phyloP scores from a whole-genome alignment of 2,113 vertebrate genomes.

The Anthoscopus minutus region DNA sequence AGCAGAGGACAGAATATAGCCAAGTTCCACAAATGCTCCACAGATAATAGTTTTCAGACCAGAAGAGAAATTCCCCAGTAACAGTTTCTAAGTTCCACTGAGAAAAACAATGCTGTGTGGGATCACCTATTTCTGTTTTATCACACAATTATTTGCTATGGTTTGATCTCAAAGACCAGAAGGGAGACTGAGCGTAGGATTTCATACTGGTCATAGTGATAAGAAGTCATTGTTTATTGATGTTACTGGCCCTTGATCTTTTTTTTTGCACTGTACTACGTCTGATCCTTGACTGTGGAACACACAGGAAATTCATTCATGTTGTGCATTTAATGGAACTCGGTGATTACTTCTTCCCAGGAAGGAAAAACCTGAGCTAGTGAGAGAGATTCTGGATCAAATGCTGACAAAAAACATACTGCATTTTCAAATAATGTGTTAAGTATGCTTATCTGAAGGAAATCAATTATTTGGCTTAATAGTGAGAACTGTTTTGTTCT shows the following conservation, averaged over 20 bases:
- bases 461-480: not conserved
- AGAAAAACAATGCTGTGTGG: not conserved
- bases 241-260: not conserved
- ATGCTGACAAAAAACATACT: not conserved
- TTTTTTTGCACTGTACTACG: not conserved
- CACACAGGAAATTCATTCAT: conserved; percentile 17
- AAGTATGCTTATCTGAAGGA: not conserved
- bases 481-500: not conserved
- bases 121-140: not conserved
- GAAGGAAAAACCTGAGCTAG: not conserved
- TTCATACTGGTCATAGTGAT: not conserved
- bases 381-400: not conserved
- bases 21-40: not conserved
- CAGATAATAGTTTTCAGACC: not conserved
- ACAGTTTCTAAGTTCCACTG: not conserved
- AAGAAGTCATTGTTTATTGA: conserved; percentile 24
- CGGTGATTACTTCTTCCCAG: not conserved
- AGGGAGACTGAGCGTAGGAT: not conserved
- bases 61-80: not conserved
- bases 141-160: not conserved
- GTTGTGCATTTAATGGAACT: not conserved
- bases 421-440: not conserved
- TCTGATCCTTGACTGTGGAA: not conserved
- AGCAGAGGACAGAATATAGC: not conserved
- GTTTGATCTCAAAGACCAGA: not conserved